These are phyloP conservation scores for Drosophila koepferae DNA, from an alignment of 2,888 invertebrate species.

Conservation along the genomic window DNA sequence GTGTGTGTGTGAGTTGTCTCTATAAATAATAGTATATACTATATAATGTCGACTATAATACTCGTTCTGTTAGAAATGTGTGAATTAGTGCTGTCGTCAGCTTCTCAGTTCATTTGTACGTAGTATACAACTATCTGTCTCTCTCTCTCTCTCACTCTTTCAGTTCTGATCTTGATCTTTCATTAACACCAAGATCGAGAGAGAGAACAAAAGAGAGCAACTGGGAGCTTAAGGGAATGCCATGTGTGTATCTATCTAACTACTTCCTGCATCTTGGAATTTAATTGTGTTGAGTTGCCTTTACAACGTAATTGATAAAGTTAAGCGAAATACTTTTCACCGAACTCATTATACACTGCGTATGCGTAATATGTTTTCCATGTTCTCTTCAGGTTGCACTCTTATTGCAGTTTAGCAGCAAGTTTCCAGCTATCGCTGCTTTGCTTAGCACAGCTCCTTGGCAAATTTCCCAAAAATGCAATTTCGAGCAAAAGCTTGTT, in stretches of 20 bases:
- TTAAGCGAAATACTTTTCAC: neutral
- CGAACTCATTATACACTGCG: slow-evolving; percentile 8
- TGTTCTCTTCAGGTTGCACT: neutral
- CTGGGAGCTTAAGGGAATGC: slow-evolving; percentile 1
- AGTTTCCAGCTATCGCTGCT: slow-evolving; percentile 3
- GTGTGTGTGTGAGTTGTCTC: slow-evolving; percentile 24
- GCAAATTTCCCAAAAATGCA: slow-evolving; percentile 29
- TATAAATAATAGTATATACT: slow-evolving; percentile 44
- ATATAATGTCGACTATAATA: slow-evolving; percentile 27
- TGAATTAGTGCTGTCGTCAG: slow-evolving; percentile 43
- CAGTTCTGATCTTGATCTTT: slow-evolving; percentile 54
- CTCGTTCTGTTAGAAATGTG: slow-evolving; percentile 47
- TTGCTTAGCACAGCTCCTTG: slow-evolving; percentile 6
- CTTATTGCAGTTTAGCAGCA: slow-evolving; percentile 20
- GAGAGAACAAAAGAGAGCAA: slow-evolving; percentile 10
- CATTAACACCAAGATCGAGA: slow-evolving; percentile 52
- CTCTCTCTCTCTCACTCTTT: neutral
- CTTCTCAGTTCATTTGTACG: slow-evolving; percentile 22
- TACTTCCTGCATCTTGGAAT: slow-evolving; percentile 39
- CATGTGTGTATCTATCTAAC: slow-evolving; percentile 17
- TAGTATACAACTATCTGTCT: neutral
- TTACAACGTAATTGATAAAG: slow-evolving; percentile 7
- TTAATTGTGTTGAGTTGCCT: slow-evolving; percentile 30
- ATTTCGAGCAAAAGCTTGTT: slow-evolving; percentile 13
- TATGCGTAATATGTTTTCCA: slow-evolving; percentile 20